Base-by-base conservation (phyloP, 2,888 invertebrate species). In the Thymelicus lineola region DNA sequence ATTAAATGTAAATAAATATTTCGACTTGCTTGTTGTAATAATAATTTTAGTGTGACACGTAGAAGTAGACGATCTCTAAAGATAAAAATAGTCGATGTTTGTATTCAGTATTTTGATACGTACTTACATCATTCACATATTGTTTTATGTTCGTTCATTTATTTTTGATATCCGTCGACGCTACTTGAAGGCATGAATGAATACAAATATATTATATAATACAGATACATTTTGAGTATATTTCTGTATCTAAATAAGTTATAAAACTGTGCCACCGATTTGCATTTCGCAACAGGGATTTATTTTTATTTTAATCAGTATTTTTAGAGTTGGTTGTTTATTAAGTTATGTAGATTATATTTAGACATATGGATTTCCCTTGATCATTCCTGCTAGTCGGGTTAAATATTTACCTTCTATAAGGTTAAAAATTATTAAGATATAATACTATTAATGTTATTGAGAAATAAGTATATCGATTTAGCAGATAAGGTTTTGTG, bases 211-310 rank as follows among this genome's bases (percentile, higher is more conserved):
- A 3, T 9, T 42, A 12, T 12, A 20, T 53, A 1, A 17, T 50
- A 50, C 20, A 53, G 1, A 20, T n/a, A 12, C 12, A 15, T 2
- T 1, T 15, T 50, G 17, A 6, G 10, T 53, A 28, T 53, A 7
- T 20, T 3, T 20, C 20, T 53, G 10, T 53, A 20, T 10, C 12
- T 53, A 53, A 20, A 12, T 53, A 53, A 20, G 53, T 20, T 53
- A 20, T 17, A 48, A 28, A 66, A 66, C 48, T 59, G n/a, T 9
- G 46, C 66, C 66, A 66, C 66, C 66, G 66, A 66, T 59, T 59
- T 36, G 66, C 66, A 66, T 59, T 66, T 66, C 17, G 59, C 48
- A 58, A 58, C 66, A 48, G 66, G 48, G 55, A 55, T 55, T n/a
- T 64, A 42, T 64, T 64, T 53, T 55, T 64, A 60, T 60, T 20